phyloP scores from a whole-genome alignment of 2,888 invertebrate genomes.

The Drosophila peninsularis region DNA sequence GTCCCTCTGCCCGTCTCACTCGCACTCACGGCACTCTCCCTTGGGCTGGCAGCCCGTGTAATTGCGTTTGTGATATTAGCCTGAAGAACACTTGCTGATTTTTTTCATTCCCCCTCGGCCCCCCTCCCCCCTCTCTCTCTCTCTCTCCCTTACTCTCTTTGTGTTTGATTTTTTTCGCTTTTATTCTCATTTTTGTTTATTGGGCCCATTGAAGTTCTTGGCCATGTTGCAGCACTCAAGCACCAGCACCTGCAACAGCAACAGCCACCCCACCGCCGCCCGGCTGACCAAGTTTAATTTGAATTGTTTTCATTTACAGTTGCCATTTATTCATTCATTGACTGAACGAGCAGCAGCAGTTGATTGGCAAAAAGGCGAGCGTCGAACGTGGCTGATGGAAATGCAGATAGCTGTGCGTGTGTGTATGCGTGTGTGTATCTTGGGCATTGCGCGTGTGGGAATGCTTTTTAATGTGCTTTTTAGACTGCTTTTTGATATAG shows the following conservation, averaged over 20 bases:
- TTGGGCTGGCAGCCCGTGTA: constrained; percentile 55
- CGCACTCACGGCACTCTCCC: constrained; percentile 7
- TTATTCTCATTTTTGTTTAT: constrained; percentile 32
- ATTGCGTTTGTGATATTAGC: constrained; percentile 81
- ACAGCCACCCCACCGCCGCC: not conserved
- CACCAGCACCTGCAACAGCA: constrained; percentile 48
- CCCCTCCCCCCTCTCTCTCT: too few species aligned
- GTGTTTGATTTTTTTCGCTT: constrained; percentile 10
- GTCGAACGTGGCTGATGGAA: constrained; percentile 11
- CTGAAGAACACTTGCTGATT: constrained; percentile 69
- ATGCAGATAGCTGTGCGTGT: constrained; percentile 6
- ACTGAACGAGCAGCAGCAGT: constrained; percentile 60
- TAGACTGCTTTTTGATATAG: constrained; percentile 49
- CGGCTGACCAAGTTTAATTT: constrained; percentile 71
- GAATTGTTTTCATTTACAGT: constrained; percentile 81
- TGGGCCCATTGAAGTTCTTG: constrained; percentile 64
- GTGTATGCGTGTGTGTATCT: not conserved
- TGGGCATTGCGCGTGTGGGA: constrained; percentile 3
- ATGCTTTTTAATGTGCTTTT: constrained; percentile 48
- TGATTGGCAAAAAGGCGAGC: constrained; percentile 65
- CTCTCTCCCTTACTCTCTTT: constrained; percentile 1
- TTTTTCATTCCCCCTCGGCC: not conserved
- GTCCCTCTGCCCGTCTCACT: not conserved
- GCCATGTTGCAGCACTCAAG: constrained; percentile 68
- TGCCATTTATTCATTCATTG: constrained; percentile 76